Evolutionary conservation across 2,113 vertebrate species (phyloP).

Genomic region (Oryzias curvinotus): DNA sequence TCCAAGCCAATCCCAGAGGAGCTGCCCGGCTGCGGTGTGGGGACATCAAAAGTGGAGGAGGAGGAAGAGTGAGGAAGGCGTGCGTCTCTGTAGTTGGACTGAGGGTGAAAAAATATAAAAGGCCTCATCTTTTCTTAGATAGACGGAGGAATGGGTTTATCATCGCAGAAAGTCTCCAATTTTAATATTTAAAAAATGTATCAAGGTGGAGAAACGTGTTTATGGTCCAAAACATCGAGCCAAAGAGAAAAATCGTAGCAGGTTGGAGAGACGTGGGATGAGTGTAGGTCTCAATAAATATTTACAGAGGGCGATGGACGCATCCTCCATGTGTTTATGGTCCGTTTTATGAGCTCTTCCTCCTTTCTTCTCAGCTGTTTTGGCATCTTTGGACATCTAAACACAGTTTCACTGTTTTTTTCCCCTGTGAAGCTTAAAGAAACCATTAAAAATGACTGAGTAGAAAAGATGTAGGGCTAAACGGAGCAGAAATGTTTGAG

Average conservation of each 20-base stretch:
- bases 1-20: slow-evolving; percentile 9
- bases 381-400: not conserved
- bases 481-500: slow-evolving; percentile 8
- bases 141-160: too few species aligned
- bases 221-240: not conserved
- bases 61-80: slow-evolving; percentile 14
- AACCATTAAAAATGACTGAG: slow-evolving; percentile 29
- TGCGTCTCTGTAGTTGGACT: not conserved
- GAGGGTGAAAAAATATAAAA: not conserved
- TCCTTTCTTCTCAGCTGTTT: not conserved
- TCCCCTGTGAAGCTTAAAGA: slow-evolving; percentile 22
- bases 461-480: slow-evolving; percentile 21
- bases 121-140: too few species aligned
- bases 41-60: slow-evolving; percentile 19
- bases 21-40: not conserved
- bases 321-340: slow-evolving; percentile 55
- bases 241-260: slow-evolving; percentile 2
- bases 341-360: slow-evolving; percentile 29
- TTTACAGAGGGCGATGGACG: slow-evolving; percentile 39
- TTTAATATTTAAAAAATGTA: too few species aligned
- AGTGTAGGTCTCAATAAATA: slow-evolving; percentile 56
- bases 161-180: too few species aligned
- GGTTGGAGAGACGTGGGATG: slow-evolving; percentile 8
- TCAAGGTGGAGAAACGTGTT: too few species aligned
- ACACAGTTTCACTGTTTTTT: slow-evolving; percentile 1